Evolutionary conservation across 2,888 invertebrate genomes (phyloP).

Genomic region (Pristionchus fissidentatus): DNA sequence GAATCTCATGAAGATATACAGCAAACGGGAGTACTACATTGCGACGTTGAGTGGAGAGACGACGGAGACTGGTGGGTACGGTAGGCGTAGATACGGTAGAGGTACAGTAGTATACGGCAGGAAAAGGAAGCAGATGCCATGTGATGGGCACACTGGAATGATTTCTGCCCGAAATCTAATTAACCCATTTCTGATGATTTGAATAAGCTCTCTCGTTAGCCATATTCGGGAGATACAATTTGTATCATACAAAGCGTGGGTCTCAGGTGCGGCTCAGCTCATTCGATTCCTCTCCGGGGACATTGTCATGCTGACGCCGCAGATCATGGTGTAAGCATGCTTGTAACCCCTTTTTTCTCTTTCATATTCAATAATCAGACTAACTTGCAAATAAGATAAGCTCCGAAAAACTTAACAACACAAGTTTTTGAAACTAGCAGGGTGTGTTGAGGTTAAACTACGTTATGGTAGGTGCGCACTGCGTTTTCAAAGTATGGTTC

Average conservation of each 20-base stretch:
- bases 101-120: not conserved
- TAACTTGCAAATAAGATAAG: too few relatives aligned
- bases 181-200: not conserved
- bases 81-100: too few relatives aligned
- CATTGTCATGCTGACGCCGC: constrained; percentile 46
- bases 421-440: too few relatives aligned
- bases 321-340: constrained; percentile 46
- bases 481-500: too few relatives aligned
- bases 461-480: too few relatives aligned
- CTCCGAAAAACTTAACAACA: too few relatives aligned
- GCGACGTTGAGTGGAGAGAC: constrained; percentile 17
- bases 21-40: constrained; percentile 22
- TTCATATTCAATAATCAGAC: not conserved
- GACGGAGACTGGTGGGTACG: not conserved
- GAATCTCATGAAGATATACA: not conserved
- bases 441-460: too few relatives aligned
- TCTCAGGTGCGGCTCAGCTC: constrained; percentile 30
- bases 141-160: not conserved
- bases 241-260: not conserved
- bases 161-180: not conserved
- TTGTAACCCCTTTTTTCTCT: not conserved
- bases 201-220: not conserved
- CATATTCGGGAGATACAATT: too few relatives aligned
- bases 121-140: not conserved
- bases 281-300: constrained; percentile 35